Conservation (phyloP, 1,140 invertebrate species). For the Pemphigus obesinymphae region DNA sequence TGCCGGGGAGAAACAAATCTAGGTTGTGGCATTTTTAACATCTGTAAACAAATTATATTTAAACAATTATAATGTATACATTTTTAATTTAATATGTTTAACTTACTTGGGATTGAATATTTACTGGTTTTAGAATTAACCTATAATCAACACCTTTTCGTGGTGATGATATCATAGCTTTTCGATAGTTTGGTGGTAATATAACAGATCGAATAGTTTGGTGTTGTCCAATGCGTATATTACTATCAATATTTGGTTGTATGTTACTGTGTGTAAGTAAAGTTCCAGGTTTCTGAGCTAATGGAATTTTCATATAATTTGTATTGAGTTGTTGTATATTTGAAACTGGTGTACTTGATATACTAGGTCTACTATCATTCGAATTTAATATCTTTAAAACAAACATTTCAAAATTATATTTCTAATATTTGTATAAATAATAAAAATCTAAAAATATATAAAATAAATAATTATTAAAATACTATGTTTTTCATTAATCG, state of each 20-base stretch:
- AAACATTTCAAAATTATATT: background rate
- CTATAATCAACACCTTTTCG: constrained; percentile 4
- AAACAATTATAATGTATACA: background rate
- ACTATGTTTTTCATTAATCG: background rate
- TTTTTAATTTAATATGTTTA: background rate
- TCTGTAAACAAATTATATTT: background rate
- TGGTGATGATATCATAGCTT: constrained; percentile 6
- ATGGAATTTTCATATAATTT: constrained; percentile 21
- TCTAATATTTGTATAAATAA: background rate
- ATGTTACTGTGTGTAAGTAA: background rate
- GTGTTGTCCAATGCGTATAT: background rate
- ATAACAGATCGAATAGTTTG: constrained; percentile 10
- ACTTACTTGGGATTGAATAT: background rate
- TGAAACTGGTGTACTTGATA: background rate
- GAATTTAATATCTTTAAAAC: background rate
- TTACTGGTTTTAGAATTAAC: constrained; percentile 24
- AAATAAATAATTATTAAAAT: background rate
- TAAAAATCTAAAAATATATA: no score
- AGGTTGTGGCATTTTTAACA: background rate
- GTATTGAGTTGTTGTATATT: constrained; percentile 1
- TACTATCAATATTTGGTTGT: background rate
- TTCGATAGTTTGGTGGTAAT: constrained; percentile 10
- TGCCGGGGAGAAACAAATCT: background rate
- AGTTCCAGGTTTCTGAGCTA: constrained; percentile 5
- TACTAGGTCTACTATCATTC: background rate